Evolutionary conservation across 2,113 vertebrate genomes (phyloP), one percentile per base, ranked within the genome.

Genomic region (Ictalurus punctatus): DNA sequence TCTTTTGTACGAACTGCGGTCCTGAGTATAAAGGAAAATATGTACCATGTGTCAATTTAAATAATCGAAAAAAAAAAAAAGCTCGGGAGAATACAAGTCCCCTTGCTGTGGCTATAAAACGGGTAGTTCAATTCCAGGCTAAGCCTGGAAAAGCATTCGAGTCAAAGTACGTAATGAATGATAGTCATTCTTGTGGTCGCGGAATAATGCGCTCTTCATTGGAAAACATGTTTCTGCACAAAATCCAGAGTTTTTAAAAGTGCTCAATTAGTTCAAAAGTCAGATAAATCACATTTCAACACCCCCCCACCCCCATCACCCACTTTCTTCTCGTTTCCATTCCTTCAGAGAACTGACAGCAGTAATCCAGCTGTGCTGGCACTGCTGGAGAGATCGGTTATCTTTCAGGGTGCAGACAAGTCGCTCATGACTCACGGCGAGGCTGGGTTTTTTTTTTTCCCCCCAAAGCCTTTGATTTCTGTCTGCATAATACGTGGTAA

Each of bases 401-500:
- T 86, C 78, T 80, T 89, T 89, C 69, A 27, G 58, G 65, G 52
- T 76, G 87, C 85, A 80, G 59, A 83, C 80, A 92, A 92, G 88
- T 91, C 84, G 79, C 83, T 90, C 86, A 88, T 92, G 92, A 91
- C 89, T 91, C 88, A 81, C 16, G 48, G 89, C 89, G 48, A 89
- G 83, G 65, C 83, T 40, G 86, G 89, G 87, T 34, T 83, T 40
- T 69, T 85, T 34, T 34, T 34, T 34, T 34, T 7, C 44, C 44
- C 44, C 44, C 44, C n/a, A 27, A 89, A 85, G 73, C 25, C 89
- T 90, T 92, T 92, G 87, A 93, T 93, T 83, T 92, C 78, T 44
- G 82, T 80, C 86, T 84, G 85, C 88, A 91, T 91, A 91, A 91
- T 93, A 65, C 65, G 44, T 80, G 52, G 83, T 92, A 93, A 93